Base-by-base conservation (phyloP, 2,113 vertebrate genomes). In the Ancistrus triradiatus region DNA sequence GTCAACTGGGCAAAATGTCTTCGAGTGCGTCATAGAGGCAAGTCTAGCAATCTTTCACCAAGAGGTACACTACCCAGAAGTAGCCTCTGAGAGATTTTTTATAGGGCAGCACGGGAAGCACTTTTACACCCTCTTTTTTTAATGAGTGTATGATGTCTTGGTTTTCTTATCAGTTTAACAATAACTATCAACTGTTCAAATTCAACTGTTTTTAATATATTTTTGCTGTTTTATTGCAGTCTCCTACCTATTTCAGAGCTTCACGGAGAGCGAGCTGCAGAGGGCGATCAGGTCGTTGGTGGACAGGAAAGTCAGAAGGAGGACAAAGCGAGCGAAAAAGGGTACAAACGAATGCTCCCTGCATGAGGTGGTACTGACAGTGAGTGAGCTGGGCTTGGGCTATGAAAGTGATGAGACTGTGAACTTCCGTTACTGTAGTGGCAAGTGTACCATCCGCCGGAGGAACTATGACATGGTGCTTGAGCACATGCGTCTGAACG, bases 401-500 rank as follows among this genome's bases (percentile, higher is more conserved):
- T 96, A 94, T 14, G 63, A 91, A 10, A 95, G 95, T 0, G 93
- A 98, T 1, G 96, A 98, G 88, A 96, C 88, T 0, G 85, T 98
- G 35, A 69, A 90, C 28, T 94, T 98, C 81, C 89, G 89, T 56
- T 98, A 98, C 89, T 98, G 96, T 89, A 93, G 90, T 13, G 96
- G 96, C 25, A 91, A 88, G 0, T 98, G 95, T 67, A 78, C 80
- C 5, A 74, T 82, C 0, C 84, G 87, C 1, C 73, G 89, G 48
- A 85, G 90, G 37, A 91, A 92, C 85, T 96, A 98, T 19, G 96
- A 98, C 88, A 79, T 97, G 13, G 88, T 91, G 1, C 87, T 98
- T 74, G 86, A 90, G 66, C 85, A 91, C 74, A 83, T 97, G 81
- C 79, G 88, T 74, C 80, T 64, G 8, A 51, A 15, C 6, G 59